Percentiles rank a stretch among this genome's conserved stretches.
Evolutionary conservation across 2,113 vertebrate species (phyloP).

Genomic region (Gavialis gangeticus): DNA sequence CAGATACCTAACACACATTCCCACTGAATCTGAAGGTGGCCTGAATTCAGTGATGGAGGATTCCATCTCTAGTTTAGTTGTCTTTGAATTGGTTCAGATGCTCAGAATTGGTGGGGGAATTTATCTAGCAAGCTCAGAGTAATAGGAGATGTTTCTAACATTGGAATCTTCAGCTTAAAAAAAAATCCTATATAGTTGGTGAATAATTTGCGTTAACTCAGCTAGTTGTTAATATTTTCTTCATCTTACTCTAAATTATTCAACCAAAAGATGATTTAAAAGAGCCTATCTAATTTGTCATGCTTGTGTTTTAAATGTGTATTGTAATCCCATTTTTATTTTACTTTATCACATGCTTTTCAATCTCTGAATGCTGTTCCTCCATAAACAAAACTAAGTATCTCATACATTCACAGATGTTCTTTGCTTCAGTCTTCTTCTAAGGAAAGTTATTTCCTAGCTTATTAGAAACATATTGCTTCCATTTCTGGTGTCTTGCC

Average conservation of each 20-base stretch:
- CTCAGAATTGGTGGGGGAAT: background rate
- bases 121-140: background rate
- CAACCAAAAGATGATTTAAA: background rate
- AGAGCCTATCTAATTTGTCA: background rate
- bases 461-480: background rate
- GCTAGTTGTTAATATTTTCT: background rate
- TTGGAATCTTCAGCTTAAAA: background rate
- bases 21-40: background rate
- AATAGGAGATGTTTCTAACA: background rate
- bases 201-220: background rate
- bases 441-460: background rate
- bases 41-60: background rate
- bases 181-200: background rate
- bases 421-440: conserved; percentile 1
- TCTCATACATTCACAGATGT: background rate
- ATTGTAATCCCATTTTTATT: background rate
- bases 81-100: background rate
- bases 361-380: background rate
- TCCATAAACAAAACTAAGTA: background rate
- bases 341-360: background rate
- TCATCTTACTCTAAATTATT: background rate
- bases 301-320: background rate
- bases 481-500: conserved; percentile 8
- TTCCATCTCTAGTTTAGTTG: background rate
- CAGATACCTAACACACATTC: background rate